phyloP scores from a whole-genome alignment of 2,888 invertebrate genomes.

The Alloscopus bannaensis region DNA sequence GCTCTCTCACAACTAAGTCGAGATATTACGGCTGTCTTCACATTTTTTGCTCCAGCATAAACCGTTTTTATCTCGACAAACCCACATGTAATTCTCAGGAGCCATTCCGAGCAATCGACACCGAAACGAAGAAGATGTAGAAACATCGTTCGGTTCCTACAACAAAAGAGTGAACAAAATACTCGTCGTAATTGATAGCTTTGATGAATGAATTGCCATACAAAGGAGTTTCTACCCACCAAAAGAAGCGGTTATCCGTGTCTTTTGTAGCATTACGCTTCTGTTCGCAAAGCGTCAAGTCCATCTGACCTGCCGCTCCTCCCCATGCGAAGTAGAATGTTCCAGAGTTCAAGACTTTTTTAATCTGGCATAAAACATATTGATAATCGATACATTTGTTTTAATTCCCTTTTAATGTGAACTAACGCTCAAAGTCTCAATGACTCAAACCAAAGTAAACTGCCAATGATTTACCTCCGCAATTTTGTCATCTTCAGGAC shows the following conservation, averaged over 20 bases:
- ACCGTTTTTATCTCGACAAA: slow-evolving; percentile 98
- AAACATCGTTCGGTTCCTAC: slow-evolving; percentile 94
- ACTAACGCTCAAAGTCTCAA: too few relatives aligned
- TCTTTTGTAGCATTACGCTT: slow-evolving; percentile 86
- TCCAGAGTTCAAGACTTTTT: slow-evolving; percentile 96
- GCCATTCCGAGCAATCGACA: slow-evolving; percentile 92
- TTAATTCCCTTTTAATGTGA: too few relatives aligned
- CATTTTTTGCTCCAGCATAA: slow-evolving; percentile 97
- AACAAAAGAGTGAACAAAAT: too few relatives aligned
- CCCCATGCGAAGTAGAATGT: slow-evolving; percentile 98
- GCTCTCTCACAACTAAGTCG: slow-evolving; percentile 98
- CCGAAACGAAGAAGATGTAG: slow-evolving; percentile 94
- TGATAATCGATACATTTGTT: too few relatives aligned
- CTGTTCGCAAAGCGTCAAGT: slow-evolving; percentile 96
- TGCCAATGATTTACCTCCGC: slow-evolving; percentile 78
- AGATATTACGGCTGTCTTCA: slow-evolving; percentile 95
- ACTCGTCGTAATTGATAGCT: too few relatives aligned
- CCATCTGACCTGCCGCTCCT: slow-evolving; percentile 81
- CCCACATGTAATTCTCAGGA: slow-evolving; percentile 97
- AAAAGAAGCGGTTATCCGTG: slow-evolving; percentile 97
- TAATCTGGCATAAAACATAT: slow-evolving; percentile 74
- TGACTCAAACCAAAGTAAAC: too few relatives aligned
- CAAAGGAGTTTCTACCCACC: slow-evolving; percentile 79
- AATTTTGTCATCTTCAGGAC: slow-evolving; percentile 80
- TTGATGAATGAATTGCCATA: too few relatives aligned